Evolutionary conservation across 1,140 invertebrate genomes (phyloP), one percentile per base, ranked within the genome.

Genomic region (Grapholita molesta): DNA sequence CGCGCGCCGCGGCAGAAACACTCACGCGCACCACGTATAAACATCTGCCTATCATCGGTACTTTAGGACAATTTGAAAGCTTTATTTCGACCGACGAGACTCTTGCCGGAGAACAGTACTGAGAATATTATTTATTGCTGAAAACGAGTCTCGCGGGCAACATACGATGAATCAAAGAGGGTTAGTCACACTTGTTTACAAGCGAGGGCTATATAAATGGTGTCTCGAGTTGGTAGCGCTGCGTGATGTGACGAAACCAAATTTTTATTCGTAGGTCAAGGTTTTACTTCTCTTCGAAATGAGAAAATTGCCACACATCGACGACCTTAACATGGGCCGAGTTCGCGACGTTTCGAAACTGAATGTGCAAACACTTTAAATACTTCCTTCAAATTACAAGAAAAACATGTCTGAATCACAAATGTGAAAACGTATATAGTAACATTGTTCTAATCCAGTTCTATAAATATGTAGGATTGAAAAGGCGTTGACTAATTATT

Each of bases 201-300:
- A 30, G 55, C 55, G 24, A 61, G 55, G 25, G 55, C 25, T 61
- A 8, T 30, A 30, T 61, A 30, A 30, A 61, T 61, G 7, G 21
- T 18, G 30, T 61, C 25, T 18, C 24, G 28, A n/a, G 24, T 28
- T n/a, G 76, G 75, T 71, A 66, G 74, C 75, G 73, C 18, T 32
- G 30, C 66, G 48, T 68, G 65, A 72, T n/a, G 75, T 89, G 85
- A 86, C 83, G 86, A 91, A 91, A 91, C 72, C 71, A 80, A 80
- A 83, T 84, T 84, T 61, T 81, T 83, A 89, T 79, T 87, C 89
- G 88, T 91, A 91, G 89, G 89, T 91, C 89, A 91, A 91, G 89
- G 89, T 86, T 78, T 77, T 70, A 77, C 84, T 90, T 89, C 80
- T 89, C 89, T 89, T 90, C 86, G 88, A 88, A 91, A 89, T 90